These are phyloP conservation scores for Schizothorax lantsangensis DNA, from an alignment of 2,797 vertebrate species.

Conservation along the genomic window DNA sequence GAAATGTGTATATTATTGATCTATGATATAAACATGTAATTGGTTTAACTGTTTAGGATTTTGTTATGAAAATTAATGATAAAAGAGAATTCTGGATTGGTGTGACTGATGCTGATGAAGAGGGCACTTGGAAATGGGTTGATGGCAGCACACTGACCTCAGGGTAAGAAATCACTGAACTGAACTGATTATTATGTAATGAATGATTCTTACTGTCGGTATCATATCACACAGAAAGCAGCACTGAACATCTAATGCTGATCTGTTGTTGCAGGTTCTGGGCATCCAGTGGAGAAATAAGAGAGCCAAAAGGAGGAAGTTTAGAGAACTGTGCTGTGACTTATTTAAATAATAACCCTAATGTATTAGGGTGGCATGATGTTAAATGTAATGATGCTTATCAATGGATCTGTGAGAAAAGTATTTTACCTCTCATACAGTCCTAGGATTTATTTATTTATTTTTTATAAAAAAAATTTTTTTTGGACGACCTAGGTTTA, in stretches of 20 bases:
- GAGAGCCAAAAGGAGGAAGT: not conserved
- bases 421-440: not conserved
- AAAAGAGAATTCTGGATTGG: not conserved
- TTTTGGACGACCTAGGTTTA: too few species aligned
- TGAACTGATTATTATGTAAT: not conserved
- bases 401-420: constrained; percentile 10
- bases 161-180: too few species aligned
- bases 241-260: constrained; percentile 4
- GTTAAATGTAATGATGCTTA: not conserved
- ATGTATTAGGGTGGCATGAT: not conserved
- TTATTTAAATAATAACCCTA: accelerated
- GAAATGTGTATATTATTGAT: not conserved
- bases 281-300: accelerated
- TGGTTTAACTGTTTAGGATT: not conserved
- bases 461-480: too few species aligned
- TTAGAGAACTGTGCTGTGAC: not conserved
- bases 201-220: not conserved
- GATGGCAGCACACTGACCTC: not conserved
- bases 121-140: not conserved
- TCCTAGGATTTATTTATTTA: too few species aligned
- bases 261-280: not conserved
- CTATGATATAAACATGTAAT: not conserved
- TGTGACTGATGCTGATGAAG: not conserved
- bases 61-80: not conserved
- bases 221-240: not conserved